Conservation (phyloP, 53 echinoderm and acorn worm species). For the Zoroaster sp. region DNA sequence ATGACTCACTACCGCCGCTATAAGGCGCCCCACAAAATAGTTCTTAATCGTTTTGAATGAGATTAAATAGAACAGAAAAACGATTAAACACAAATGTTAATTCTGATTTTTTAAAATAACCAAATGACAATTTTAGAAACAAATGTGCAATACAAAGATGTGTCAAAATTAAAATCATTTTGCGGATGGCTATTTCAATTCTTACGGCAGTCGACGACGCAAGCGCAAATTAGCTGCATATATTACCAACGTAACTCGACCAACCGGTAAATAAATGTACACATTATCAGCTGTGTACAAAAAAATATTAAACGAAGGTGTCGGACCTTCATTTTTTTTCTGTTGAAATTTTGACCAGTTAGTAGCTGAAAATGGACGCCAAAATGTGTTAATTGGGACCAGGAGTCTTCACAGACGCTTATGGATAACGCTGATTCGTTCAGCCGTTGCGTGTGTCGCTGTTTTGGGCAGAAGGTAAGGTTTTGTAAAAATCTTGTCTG, state of each 20-base stretch:
- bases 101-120: neutral
- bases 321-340: constrained; percentile 16
- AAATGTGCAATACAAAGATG: neutral
- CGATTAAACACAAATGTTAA: neutral
- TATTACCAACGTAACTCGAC: neutral
- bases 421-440: constrained; percentile 92
- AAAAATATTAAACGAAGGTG: neutral
- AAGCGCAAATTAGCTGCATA: neutral
- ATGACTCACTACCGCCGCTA: neutral
- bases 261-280: neutral
- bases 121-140: neutral
- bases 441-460: constrained; percentile 89
- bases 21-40: neutral
- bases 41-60: too few relatives aligned
- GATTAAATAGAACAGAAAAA: neutral
- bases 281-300: constrained; percentile 47
- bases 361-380: constrained; percentile 72
- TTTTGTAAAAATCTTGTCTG: constrained; percentile 27
- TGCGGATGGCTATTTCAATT: neutral
- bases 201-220: neutral
- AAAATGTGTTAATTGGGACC: constrained; percentile 83
- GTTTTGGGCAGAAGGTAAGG: constrained; percentile 91
- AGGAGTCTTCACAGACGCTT: constrained; percentile 91
- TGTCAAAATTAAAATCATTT: too few relatives aligned
- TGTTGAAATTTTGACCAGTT: constrained; percentile 37